phyloP scores from a whole-genome alignment of 1,140 invertebrate genomes.

The Bombus waltoni region DNA sequence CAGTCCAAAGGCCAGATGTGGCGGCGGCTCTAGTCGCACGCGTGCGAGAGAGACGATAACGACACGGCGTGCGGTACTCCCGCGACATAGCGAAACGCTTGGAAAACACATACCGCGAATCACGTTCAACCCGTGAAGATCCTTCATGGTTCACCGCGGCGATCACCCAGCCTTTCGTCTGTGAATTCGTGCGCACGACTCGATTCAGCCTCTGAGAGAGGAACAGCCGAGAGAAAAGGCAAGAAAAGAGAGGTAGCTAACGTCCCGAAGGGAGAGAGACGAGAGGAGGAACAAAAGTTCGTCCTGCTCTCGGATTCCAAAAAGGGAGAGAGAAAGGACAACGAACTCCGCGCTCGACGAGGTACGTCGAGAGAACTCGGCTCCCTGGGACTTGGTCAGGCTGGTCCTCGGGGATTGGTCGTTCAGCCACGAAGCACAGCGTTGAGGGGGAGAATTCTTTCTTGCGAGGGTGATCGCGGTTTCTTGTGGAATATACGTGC shows the following conservation, averaged over 20 bases:
- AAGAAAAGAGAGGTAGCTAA: neutral
- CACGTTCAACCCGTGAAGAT: neutral
- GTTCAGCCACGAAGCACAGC: conserved; percentile 49
- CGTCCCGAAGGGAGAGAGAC: neutral
- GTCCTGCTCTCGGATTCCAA: conserved; percentile 50
- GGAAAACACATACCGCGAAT: neutral
- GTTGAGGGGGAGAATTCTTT: conserved; percentile 14
- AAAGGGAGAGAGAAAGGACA: conserved; percentile 41
- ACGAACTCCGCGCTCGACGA: conserved; percentile 13
- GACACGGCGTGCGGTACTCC: conserved; percentile 75
- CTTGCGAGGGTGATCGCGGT: conserved; percentile 42
- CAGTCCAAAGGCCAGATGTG: conserved; percentile 81
- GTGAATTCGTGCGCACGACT: conserved; percentile 77
- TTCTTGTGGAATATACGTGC: conserved; percentile 62
- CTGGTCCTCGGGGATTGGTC: conserved; percentile 27
- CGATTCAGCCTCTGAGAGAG: conserved; percentile 68
- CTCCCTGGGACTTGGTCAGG: neutral
- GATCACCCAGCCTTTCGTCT: conserved; percentile 18
- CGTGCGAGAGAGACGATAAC: conserved; percentile 80
- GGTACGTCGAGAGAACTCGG: neutral
- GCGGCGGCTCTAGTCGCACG: conserved; percentile 81
- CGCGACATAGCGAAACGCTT: conserved; percentile 5
- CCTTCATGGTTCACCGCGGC: conserved; percentile 16
- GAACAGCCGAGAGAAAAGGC: neutral
- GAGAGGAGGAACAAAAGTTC: conserved; percentile 12